Percentiles rank a stretch among this genome's conserved stretches.
Conservation (phyloP, 37 sponge, comb jelly and placozoan species). For the Amphimedon queenslandica region DNA sequence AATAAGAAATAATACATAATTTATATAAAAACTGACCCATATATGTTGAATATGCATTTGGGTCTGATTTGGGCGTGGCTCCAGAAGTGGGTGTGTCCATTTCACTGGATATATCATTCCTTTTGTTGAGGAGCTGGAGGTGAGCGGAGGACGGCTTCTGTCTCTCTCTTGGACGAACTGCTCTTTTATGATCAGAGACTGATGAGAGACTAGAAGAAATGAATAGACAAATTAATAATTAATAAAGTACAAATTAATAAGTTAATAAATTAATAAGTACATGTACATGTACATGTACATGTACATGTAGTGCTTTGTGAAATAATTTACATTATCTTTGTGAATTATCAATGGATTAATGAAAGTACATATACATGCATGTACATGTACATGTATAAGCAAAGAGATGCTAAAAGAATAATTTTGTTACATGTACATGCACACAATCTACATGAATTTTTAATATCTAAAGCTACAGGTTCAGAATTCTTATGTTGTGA, state of each 20-base stretch:
- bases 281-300: no score
- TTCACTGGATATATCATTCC: conserved; percentile 56
- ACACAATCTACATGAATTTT: no score
- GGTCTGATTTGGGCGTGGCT: conserved; percentile 15
- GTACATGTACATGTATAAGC: background rate
- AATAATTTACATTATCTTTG: no score
- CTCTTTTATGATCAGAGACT: conserved; percentile 34
- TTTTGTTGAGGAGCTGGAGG: conserved; percentile 30
- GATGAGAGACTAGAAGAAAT: conserved; percentile 22
- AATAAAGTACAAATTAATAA: no score
- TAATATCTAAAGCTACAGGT: no score
- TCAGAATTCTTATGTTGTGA: no score
- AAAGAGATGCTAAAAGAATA: background rate
- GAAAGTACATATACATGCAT: background rate
- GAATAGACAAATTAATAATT: no score
- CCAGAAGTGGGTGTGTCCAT: conserved; percentile 8
- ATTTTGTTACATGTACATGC: background rate
- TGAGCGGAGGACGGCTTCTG: conserved; percentile 69
- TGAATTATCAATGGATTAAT: no score
- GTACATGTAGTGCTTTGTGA: no score
- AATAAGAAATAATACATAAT: no score
- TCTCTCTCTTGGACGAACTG: conserved; percentile 51
- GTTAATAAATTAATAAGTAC: no score
- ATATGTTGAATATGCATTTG: conserved; percentile 65
- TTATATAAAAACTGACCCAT: conserved; percentile 65